A percentile compares a stretch with the other conserved stretches of the same genome.
phyloP scores from a whole-genome alignment of 2,797 vertebrate species.

The Picus viridis region DNA sequence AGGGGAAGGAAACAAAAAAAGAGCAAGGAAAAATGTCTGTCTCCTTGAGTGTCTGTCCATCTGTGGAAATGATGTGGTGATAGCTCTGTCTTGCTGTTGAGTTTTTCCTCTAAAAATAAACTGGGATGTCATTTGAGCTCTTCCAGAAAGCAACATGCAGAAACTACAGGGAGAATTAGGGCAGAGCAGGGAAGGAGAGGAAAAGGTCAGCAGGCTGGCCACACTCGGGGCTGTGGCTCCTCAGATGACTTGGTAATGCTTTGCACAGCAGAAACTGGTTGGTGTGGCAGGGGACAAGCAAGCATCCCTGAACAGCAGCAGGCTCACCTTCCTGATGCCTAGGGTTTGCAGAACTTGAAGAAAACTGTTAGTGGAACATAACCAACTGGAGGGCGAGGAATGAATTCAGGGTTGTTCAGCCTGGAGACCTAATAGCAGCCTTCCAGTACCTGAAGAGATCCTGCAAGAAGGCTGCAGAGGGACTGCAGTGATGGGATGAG shows the following conservation, averaged over 20 bases:
- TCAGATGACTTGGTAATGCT: slow-evolving; percentile 2
- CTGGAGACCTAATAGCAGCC: too few relatives aligned
- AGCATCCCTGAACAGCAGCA: background rate
- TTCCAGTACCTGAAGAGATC: too few relatives aligned
- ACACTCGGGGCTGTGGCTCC: background rate
- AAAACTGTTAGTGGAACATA: background rate
- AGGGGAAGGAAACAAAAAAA: background rate
- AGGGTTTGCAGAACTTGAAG: background rate
- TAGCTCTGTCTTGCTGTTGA: slow-evolving; percentile 15
- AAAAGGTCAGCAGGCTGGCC: background rate
- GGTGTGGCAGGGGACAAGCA: background rate
- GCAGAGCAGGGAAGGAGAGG: background rate
- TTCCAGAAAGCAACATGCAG: slow-evolving; percentile 30
- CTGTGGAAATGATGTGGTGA: slow-evolving; percentile 25
- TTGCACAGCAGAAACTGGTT: background rate
- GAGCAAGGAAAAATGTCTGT: background rate
- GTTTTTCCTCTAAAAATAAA: slow-evolving; percentile 58
- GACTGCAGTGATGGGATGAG: too few relatives aligned
- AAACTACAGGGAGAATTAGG: slow-evolving; percentile 39
- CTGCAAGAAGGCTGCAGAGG: too few relatives aligned
- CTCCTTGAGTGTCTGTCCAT: slow-evolving; percentile 18
- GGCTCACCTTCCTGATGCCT: background rate
- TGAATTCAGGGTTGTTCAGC: background rate
- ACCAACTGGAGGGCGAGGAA: background rate
- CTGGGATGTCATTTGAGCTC: slow-evolving; percentile 25